These are phyloP conservation scores for Trematomus bernacchii DNA, from an alignment of 2,797 vertebrate genomes.

Conservation along the genomic window DNA sequence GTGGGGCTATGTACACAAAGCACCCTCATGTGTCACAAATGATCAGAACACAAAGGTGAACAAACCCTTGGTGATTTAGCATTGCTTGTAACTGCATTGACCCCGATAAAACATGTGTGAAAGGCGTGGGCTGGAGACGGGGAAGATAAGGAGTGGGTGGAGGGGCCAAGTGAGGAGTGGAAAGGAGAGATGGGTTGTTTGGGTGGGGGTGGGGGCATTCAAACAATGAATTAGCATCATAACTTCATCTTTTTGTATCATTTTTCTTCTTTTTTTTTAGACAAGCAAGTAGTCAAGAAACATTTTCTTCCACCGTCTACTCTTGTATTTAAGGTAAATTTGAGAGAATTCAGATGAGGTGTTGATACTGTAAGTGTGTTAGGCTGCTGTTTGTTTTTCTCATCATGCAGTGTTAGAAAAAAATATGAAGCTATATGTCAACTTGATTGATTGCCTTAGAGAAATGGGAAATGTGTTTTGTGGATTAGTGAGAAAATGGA, in stretches of 20 bases:
- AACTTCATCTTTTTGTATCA: conserved; percentile 71
- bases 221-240: conserved; percentile 80
- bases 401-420: conserved; percentile 64
- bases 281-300: conserved; percentile 87
- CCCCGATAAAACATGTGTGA: conserved; percentile 71
- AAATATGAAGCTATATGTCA: conserved; percentile 66
- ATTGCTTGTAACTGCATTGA: conserved; percentile 70
- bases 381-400: conserved; percentile 68
- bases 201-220: conserved; percentile 52
- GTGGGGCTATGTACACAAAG: conserved; percentile 57
- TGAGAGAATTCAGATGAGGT: conserved; percentile 54
- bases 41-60: conserved; percentile 74
- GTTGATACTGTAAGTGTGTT: conserved; percentile 58
- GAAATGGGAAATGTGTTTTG: conserved; percentile 72
- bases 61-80: conserved; percentile 70
- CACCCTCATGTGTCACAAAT: conserved; percentile 72
- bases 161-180: conserved; percentile 60
- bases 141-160: conserved; percentile 46
- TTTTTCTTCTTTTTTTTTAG: conserved; percentile 57
- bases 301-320: conserved; percentile 91
- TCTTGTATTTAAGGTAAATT: conserved; percentile 66
- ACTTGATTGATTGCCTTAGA: conserved; percentile 76
- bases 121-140: conserved; percentile 61
- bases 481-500: conserved; percentile 75
- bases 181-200: conserved; percentile 53